Evolutionary conservation across 2,797 vertebrate genomes (phyloP).

Genomic region (Columba guinea): DNA sequence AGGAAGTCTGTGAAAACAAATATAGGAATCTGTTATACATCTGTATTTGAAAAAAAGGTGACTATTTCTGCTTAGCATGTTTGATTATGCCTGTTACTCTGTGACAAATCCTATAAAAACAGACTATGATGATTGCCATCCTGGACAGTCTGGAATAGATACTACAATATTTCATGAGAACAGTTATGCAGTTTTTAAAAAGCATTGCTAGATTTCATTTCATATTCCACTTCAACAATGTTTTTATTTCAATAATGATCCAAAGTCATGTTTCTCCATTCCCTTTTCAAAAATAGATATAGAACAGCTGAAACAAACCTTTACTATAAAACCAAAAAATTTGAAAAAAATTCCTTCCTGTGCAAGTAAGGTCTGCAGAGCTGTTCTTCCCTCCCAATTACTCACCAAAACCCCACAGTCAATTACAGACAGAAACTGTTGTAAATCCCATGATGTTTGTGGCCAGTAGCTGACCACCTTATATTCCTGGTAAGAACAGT

Average conservation of each 20-base stretch:
- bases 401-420: not conserved
- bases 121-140: not conserved
- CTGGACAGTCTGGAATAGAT: not conserved
- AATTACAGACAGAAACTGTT: not conserved
- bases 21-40: not conserved
- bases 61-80: not conserved
- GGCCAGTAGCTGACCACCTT: not conserved
- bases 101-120: not conserved
- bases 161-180: not conserved
- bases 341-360: not conserved
- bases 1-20: slow-evolving; percentile 87
- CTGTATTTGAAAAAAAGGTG: not conserved
- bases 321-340: not conserved
- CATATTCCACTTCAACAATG: not conserved
- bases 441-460: not conserved
- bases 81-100: not conserved
- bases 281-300: not conserved
- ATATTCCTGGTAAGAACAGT: not conserved
- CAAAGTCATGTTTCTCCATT: not conserved
- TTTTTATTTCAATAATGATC: not conserved
- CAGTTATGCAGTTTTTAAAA: not conserved
- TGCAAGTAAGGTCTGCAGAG: not conserved
- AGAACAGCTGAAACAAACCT: not conserved
- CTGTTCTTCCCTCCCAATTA: not conserved
- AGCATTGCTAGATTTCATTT: not conserved